phyloP scores from a whole-genome alignment of 2,888 invertebrate species.

The Acanthosoma haemorrhoidale region DNA sequence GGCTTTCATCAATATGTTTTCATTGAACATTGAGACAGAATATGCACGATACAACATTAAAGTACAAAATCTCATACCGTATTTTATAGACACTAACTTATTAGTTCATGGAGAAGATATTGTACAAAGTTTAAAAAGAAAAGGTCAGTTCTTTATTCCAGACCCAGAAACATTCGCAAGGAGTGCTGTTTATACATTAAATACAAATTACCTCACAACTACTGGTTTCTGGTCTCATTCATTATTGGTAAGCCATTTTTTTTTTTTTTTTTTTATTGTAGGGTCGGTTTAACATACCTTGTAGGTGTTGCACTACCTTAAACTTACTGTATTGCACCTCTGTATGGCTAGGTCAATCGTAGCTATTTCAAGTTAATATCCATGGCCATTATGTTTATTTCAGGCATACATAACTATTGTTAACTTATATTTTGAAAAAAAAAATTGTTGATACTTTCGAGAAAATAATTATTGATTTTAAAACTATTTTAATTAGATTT shows the following conservation, averaged over 20 bases:
- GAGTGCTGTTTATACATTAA: conserved; percentile 1
- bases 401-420: no score
- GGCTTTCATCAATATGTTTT: conserved; percentile 7
- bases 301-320: no score
- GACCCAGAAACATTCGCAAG: neutral
- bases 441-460: no score
- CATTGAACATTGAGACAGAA: neutral
- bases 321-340: no score
- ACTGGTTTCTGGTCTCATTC: neutral
- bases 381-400: no score
- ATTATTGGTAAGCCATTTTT: neutral
- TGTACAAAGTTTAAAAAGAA: neutral
- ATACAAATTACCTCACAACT: neutral
- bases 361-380: no score
- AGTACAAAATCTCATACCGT: neutral
- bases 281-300: no score
- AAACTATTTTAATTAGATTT: no score
- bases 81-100: neutral
- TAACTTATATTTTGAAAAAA: no score
- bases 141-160: neutral
- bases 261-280: no score
- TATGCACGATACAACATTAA: neutral
- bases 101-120: neutral
- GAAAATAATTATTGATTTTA: no score
- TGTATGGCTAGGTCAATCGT: no score